A percentile compares a stretch with the other conserved stretches of the same genome.
Evolutionary conservation across 2,797 vertebrate species (phyloP).

Genomic region (Corythornis leucogaster): DNA sequence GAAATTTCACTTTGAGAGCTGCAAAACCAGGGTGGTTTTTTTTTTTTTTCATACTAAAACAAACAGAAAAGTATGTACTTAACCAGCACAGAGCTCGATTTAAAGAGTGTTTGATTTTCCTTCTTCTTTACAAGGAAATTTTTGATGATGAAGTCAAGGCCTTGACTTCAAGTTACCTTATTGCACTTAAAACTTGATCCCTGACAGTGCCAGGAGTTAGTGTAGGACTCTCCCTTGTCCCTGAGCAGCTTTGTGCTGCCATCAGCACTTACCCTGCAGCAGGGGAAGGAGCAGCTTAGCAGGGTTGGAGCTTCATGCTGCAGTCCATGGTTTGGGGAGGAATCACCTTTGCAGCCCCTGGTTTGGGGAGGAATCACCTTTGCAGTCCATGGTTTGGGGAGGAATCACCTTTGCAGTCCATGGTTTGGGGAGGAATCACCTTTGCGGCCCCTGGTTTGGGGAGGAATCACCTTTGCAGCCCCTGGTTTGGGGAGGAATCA

Average conservation of each 20-base stretch:
- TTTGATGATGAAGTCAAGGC: background rate
- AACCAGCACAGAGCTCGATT: background rate
- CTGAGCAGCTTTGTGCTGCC: fast-evolving
- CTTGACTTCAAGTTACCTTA: background rate
- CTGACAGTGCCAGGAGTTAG: fast-evolving
- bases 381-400: background rate
- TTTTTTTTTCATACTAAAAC: background rate
- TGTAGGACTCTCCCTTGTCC: fast-evolving
- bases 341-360: background rate
- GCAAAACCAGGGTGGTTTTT: background rate
- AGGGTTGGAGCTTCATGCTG: fast-evolving
- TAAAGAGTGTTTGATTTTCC: background rate
- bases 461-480: background rate
- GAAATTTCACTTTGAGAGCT: background rate
- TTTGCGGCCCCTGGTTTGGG: background rate
- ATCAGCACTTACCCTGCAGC: fast-evolving
- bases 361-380: no score
- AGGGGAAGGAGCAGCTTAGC: fast-evolving
- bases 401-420: background rate
- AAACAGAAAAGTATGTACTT: background rate
- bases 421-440: no score
- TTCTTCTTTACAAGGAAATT: background rate
- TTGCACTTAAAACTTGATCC: background rate
- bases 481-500: no score
- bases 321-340: background rate